A percentile compares a stretch with the other conserved stretches of the same genome.
Conservation (phyloP, 2,113 vertebrate genomes). For the Athene noctua region DNA sequence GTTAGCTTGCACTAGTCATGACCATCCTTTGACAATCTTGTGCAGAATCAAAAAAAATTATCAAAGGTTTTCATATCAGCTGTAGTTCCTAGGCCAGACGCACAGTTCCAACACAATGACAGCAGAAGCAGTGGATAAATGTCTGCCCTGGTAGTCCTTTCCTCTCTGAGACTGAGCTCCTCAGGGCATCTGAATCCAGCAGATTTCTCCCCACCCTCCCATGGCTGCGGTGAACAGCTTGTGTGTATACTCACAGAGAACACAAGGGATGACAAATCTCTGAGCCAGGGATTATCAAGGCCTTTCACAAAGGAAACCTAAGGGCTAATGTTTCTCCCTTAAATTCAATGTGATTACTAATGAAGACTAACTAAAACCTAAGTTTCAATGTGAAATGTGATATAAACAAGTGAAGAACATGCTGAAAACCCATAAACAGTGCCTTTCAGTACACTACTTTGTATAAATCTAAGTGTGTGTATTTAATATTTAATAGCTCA, state of each 20-base stretch:
- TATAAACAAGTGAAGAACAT: not conserved
- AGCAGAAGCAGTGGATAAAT: not conserved
- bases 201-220: not conserved
- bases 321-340: not conserved
- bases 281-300: not conserved
- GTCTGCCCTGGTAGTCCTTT: not conserved
- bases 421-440: not conserved
- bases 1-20: not conserved
- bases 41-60: not conserved
- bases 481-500: conserved; percentile 41
- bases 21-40: not conserved
- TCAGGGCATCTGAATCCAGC: not conserved
- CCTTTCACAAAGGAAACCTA: not conserved
- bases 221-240: not conserved
- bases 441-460: not conserved
- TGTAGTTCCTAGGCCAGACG: not conserved
- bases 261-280: not conserved
- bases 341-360: not conserved
- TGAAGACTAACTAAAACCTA: not conserved
- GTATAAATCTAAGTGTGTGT: not conserved
- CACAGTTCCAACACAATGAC: not conserved
- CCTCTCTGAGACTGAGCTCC: not conserved
- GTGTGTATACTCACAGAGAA: not conserved
- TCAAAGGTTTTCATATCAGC: not conserved
- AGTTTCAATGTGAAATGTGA: not conserved